These are phyloP conservation scores for Coregonus ussuriensis DNA, from an alignment of 2,797 vertebrate genomes.

Conservation along the genomic window DNA sequence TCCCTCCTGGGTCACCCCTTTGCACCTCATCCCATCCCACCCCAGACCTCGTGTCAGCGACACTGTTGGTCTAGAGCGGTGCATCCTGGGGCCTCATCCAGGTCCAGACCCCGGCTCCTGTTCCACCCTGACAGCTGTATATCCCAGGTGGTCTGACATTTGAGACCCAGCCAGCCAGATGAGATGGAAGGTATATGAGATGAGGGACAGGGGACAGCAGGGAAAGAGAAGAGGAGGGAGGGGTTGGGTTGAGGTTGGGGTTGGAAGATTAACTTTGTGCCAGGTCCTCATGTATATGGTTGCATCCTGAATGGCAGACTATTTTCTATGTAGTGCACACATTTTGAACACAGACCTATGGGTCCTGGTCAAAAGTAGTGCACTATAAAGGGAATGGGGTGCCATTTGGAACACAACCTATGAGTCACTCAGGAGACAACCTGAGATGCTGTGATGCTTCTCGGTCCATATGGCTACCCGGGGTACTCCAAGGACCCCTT, in stretches of 20 bases:
- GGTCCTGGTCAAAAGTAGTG: background rate
- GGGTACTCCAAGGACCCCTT: conserved; percentile 59
- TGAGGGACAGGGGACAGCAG: conserved; percentile 71
- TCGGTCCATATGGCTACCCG: conserved; percentile 72
- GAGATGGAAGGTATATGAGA: conserved; percentile 88
- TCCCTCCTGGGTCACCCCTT: background rate
- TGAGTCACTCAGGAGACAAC: conserved; percentile 84
- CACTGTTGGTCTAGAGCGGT: conserved; percentile 55
- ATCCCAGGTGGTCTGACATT: conserved; percentile 98
- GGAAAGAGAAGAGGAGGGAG: conserved; percentile 78
- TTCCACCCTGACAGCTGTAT: conserved; percentile 91
- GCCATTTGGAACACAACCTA: background rate
- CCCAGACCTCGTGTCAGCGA: conserved; percentile 48
- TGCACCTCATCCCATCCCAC: conserved; percentile 38
- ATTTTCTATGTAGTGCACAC: background rate
- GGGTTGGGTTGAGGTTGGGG: conserved; percentile 68
- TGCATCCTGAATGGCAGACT: background rate
- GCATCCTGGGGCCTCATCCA: conserved; percentile 59
- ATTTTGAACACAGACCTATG: background rate
- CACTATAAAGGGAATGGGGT: background rate
- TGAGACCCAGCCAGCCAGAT: conserved; percentile 83
- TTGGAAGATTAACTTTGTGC: conserved; percentile 82
- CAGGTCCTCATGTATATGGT: conserved; percentile 76
- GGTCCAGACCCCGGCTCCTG: conserved; percentile 70
- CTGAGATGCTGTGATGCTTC: conserved; percentile 81